A percentile compares a stretch with the other conserved stretches of the same genome.
Conservation (phyloP, 2,888 invertebrate genomes). For the Caenorhabditis angaria region DNA sequence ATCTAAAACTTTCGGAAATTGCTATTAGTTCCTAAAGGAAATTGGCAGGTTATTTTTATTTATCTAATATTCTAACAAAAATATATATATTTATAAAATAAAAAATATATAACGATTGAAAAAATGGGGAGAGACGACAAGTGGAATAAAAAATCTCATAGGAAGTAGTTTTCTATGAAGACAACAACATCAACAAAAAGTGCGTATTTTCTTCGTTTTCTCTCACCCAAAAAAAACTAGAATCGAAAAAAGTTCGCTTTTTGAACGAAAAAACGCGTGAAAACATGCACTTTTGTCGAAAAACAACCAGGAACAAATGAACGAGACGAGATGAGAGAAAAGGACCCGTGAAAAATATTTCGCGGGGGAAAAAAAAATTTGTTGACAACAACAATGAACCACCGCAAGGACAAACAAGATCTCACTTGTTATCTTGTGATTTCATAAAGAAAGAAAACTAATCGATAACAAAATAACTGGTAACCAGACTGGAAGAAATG, state of each 20-base stretch:
- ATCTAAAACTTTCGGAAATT: too few species aligned
- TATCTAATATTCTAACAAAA: too few species aligned
- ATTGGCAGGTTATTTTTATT: too few species aligned
- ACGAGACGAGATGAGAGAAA: background rate
- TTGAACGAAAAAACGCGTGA: background rate
- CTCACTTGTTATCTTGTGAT: too few species aligned
- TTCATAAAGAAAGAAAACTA: too few species aligned
- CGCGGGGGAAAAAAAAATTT: background rate
- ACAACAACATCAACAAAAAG: conserved; percentile 1
- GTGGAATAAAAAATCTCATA: too few species aligned
- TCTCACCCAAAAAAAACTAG: background rate
- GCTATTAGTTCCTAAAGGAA: too few species aligned
- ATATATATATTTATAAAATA: too few species aligned
- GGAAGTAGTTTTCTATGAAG: background rate
- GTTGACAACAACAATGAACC: background rate
- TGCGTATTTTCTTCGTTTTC: background rate
- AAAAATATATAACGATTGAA: too few species aligned
- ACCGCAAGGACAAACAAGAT: background rate
- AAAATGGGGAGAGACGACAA: too few species aligned
- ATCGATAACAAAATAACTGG: too few species aligned
- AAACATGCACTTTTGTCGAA: background rate
- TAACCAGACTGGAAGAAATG: too few species aligned
- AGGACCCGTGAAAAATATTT: background rate
- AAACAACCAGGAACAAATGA: background rate
- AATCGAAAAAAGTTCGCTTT: background rate